Evolutionary conservation across 2,113 vertebrate genomes (phyloP), one percentile per base, ranked within the genome.

Genomic region (Variabilichromis moorii): DNA sequence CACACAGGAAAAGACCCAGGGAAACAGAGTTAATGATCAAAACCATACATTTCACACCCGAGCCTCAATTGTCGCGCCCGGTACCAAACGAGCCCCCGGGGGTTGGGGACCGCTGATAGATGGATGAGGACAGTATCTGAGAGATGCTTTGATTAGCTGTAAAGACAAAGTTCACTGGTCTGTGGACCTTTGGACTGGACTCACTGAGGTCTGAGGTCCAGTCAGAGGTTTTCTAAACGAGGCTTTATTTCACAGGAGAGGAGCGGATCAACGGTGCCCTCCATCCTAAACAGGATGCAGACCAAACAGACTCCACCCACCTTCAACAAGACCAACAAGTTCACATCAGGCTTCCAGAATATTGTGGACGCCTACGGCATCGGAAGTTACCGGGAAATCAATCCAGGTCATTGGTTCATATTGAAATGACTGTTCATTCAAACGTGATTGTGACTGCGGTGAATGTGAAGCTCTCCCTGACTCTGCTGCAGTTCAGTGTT

Each of bases 311-410:
- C 97, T 68, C 98, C 99, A 17, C 99, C 99, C 21, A 99, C 99
- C 12, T 99, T 97, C 94, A 99, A 99, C 92, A 98, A 98, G 91
- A 99, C 98, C 92, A 99, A 99, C 93, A 99, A 99, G 83, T 99
- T 99, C 94, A 99, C 98, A 8, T 97, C 97, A 8, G 98, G 98
- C 28, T 99, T 99, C 94, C 99, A 99, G 96, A 98, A 97, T 91
- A 99, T 99, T 0, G 98, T 99, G 2, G 98, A 99, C 45, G 98
- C 99, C 0, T 99, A 99, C 0, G 99, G 99, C 6, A 97, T 99
- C 1, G 98, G 98, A 71, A 98, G 95, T 79, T 99, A 99, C 94
- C 94, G 98, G 51, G 98, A 99, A 93, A 98, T 99, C 55, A 99
- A 99, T 91, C 98, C 98, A 96, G 98, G 98, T 99, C 73, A 93